Evolutionary conservation across 2,797 vertebrate species (phyloP).

Genomic region (Orientallactaga sibirica): DNA sequence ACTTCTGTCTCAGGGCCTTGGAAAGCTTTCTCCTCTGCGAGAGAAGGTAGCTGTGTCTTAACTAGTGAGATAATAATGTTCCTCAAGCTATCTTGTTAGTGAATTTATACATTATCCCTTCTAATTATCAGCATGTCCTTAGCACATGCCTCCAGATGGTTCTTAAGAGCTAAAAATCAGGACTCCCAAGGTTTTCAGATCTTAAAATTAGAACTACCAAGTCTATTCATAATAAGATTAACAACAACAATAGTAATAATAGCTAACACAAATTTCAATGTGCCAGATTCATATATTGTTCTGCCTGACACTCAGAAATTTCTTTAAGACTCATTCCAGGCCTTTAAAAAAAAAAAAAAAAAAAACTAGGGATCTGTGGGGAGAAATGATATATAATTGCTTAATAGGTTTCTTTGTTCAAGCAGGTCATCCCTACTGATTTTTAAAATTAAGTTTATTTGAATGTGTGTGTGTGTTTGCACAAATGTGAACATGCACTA

Average conservation of each 20-base stretch:
- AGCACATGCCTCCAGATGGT: background rate
- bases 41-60: background rate
- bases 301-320: background rate
- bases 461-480: too few species aligned
- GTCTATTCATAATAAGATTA: background rate
- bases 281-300: background rate
- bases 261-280: background rate
- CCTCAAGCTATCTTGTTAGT: background rate
- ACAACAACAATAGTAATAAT: background rate
- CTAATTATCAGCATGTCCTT: background rate
- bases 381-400: background rate
- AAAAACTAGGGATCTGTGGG: background rate
- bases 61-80: background rate
- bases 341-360: background rate
- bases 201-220: background rate
- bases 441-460: background rate
- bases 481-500: too few species aligned
- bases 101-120: background rate
- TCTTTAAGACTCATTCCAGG: slow-evolving; percentile 39
- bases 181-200: background rate
- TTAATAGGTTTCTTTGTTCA: slow-evolving; percentile 6
- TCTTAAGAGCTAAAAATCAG: slow-evolving; percentile 40
- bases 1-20: background rate
- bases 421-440: slow-evolving; percentile 1
- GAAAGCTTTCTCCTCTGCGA: background rate